Base-by-base conservation (phyloP, 2,797 vertebrate species). In the Phrynocephalus forsythii region DNA sequence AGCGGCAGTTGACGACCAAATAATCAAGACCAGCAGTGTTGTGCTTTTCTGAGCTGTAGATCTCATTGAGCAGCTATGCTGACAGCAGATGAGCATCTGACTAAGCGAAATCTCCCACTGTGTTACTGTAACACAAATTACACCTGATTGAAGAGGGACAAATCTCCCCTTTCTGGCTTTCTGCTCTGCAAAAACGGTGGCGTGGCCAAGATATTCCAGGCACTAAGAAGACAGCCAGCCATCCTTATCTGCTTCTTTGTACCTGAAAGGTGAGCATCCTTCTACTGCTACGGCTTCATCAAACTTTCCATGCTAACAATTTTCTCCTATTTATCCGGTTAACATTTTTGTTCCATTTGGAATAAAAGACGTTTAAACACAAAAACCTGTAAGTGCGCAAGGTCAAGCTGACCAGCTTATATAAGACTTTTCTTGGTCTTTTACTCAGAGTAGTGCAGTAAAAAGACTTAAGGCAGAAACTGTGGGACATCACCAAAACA, bases 101-200 rank as follows among this genome's bases (percentile, higher is more conserved):
- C 82, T 73, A 88, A 84, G 77, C 1, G 69, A 56, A 75, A 69
- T n/a, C 69, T 80, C 78, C 33, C 68, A 83, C 87, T 88, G 87
- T 68, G 78, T 81, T 67, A 81, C 83, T 76, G 67, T 81, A 68
- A 69, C 22, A 68, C 69, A 85, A 88, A 88, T 83, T 81, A 85
- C 75, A 81, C n/a, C 83, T 88, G 87, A 81, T 48, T 85, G 83
- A 88, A 85, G 69, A 88, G 77, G 79, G 77, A 80, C 26, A 85
- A 38, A 84, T 81, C 56, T 80, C 11, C 63, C 52, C 71, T 85
- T 56, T 84, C 67, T 88, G 77, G 77, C 69, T 68, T 85, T 67
- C 83, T 26, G n/a, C 69, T 79, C 68, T 79, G 60, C 76, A 88
- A 84, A 84, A 84, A 88, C 78, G 33, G 33, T 83, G 83, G 28